These are phyloP conservation scores for Neogale vison DNA, from an alignment of 2,113 vertebrate genomes.

Conservation along the genomic window DNA sequence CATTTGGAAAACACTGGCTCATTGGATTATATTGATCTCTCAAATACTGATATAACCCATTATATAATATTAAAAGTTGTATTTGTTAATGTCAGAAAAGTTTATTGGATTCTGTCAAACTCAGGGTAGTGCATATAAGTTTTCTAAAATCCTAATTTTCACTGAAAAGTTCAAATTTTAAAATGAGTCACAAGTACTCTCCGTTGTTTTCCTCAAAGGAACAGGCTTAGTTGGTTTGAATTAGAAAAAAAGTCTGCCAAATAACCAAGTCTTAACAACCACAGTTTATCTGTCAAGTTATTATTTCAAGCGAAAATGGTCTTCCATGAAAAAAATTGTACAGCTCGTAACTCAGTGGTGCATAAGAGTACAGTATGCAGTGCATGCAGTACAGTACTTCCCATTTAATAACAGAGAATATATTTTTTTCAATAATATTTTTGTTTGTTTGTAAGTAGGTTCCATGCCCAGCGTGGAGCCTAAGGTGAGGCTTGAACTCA, in stretches of 20 bases:
- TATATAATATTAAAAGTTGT: not conserved
- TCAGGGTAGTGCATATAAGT: not conserved
- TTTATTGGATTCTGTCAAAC: not conserved
- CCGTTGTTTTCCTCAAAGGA: not conserved
- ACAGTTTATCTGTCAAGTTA: not conserved
- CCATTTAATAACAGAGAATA: not conserved
- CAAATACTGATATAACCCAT: not conserved
- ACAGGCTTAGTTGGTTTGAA: slow-evolving; percentile 1
- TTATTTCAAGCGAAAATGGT: not conserved
- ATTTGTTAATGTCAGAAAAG: slow-evolving; percentile 21
- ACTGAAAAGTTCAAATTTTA: slow-evolving; percentile 21
- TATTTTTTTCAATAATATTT: not conserved
- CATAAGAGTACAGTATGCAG: not conserved
- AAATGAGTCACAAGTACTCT: not conserved
- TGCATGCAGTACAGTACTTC: not conserved
- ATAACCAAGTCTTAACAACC: not conserved
- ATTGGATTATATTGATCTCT: not conserved
- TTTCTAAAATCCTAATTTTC: slow-evolving; percentile 31
- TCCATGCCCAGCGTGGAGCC: not conserved
- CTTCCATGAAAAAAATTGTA: not conserved
- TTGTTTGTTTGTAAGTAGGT: not conserved
- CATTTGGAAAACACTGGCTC: slow-evolving; percentile 3
- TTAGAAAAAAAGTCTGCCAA: slow-evolving; percentile 5
- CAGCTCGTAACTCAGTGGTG: not conserved
- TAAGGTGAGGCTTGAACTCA: not conserved